Percentiles rank a stretch among this genome's conserved stretches.
Evolutionary conservation across 2,888 invertebrate species (phyloP).

Genomic region (Chaetogeoica ovagalla): DNA sequence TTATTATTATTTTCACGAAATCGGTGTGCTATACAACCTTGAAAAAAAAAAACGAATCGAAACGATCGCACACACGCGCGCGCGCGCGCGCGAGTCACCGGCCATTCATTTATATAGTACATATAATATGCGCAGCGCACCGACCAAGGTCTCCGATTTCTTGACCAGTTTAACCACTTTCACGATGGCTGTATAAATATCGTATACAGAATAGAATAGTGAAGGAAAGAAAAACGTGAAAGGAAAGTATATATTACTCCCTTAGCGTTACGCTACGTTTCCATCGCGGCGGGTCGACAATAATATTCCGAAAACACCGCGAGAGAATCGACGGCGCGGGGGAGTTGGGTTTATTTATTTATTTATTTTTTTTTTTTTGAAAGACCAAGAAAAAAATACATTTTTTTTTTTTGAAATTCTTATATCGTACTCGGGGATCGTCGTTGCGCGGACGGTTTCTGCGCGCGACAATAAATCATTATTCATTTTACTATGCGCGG

Average conservation of each 20-base stretch:
- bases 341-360: no score
- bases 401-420: no score
- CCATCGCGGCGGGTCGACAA: background rate
- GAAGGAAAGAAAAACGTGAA: constrained; percentile 40
- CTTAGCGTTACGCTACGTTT: background rate
- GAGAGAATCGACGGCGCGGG: background rate
- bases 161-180: constrained; percentile 53
- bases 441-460: no score
- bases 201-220: background rate
- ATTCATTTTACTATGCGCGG: no score
- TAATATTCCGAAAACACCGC: background rate
- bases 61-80: constrained; percentile 5
- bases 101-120: constrained; percentile 12
- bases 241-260: constrained; percentile 45
- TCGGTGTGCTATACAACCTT: constrained; percentile 17
- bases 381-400: background rate
- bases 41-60: constrained; percentile 22
- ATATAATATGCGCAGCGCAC: background rate
- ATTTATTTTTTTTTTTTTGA: no score
- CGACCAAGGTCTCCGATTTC: constrained; percentile 47
- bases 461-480: no score
- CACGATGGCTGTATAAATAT: constrained; percentile 26
- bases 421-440: no score
- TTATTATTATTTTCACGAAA: background rate
- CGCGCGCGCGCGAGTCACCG: background rate